Base-by-base conservation (phyloP, 2,113 vertebrate genomes). In the Sphyrna mokarran region DNA sequence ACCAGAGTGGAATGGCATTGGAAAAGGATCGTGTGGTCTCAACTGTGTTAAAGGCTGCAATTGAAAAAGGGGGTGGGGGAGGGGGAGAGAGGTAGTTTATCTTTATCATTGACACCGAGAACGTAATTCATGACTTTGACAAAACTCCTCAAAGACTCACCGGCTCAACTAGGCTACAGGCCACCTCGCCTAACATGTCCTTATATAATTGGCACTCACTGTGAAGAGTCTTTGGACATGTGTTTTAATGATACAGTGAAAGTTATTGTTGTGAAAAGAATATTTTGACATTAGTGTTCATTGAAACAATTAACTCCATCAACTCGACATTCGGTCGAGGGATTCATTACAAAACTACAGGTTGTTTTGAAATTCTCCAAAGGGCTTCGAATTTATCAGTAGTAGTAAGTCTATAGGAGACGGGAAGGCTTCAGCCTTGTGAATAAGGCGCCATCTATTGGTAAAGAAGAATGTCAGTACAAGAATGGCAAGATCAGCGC, bases 391-490 rank as follows among this genome's bases (percentile, higher is more conserved):
- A 86, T 86, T 54, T 87, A 87, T 0, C 48, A 29, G 10, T 9
- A 87, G 23, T 54, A 26, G 22, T 54, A 87, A 54, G 9, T 7
- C 0, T 7, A 0, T 43, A 87, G 23, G 43, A 54, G 43, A 26
- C 80, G 0, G 5, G 13, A 16, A 37, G 48, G 1, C 20, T 26
- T 26, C 13, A 87, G 3, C 48, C 11, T 40, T 40, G 4, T 9
- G 89, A 93, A 66, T 37, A 33, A 37, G 89, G 33, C 89, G 61
- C 89, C 89, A 93, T 93, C 89, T 93, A 37, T 22, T 18, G 89
- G 18, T 18, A 66, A 37, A 66, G 58, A 26, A 54, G 85, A 61
- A 91, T 63, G 29, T 91, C 61, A 63, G 13, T 63, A 63, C 61
- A 63, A 63, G 61, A 63, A 63, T 63, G 61, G n/a, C 14, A 16